These are phyloP conservation scores for Campoletis raptor DNA, from an alignment of 2,888 invertebrate species.

Conservation along the genomic window DNA sequence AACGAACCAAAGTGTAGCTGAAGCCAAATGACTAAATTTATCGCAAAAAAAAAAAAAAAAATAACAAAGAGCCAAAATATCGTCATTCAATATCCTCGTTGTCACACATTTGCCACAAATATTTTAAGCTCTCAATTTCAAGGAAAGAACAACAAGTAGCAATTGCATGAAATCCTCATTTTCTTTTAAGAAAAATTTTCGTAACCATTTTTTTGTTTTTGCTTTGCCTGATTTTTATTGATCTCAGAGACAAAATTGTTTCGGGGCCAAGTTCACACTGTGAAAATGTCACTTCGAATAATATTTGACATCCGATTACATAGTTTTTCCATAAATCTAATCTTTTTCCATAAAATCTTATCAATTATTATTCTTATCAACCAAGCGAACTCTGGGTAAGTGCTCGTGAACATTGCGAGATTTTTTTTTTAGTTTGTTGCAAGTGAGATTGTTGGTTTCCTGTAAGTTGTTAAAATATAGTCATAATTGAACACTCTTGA, in stretches of 20 bases:
- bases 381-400: background rate
- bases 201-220: too few relatives aligned
- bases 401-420: background rate
- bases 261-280: too few relatives aligned
- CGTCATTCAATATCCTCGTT: background rate
- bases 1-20: conserved; percentile 8
- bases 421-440: background rate
- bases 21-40: background rate
- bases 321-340: too few relatives aligned
- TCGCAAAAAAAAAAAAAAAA: background rate
- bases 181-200: background rate
- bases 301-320: too few relatives aligned
- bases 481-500: background rate
- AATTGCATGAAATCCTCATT: background rate
- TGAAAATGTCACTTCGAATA: too few relatives aligned
- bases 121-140: background rate
- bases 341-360: too few relatives aligned
- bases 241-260: too few relatives aligned
- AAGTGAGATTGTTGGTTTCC: background rate
- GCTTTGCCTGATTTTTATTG: too few relatives aligned
- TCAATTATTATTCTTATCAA: background rate
- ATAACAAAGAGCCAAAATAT: background rate
- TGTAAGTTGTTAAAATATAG: background rate
- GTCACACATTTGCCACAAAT: background rate
- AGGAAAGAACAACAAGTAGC: background rate